Percentiles rank a stretch among this genome's conserved stretches.
These are phyloP conservation scores for Epinephelus lanceolatus DNA, from an alignment of 2,113 vertebrate genomes.

Conservation along the genomic window DNA sequence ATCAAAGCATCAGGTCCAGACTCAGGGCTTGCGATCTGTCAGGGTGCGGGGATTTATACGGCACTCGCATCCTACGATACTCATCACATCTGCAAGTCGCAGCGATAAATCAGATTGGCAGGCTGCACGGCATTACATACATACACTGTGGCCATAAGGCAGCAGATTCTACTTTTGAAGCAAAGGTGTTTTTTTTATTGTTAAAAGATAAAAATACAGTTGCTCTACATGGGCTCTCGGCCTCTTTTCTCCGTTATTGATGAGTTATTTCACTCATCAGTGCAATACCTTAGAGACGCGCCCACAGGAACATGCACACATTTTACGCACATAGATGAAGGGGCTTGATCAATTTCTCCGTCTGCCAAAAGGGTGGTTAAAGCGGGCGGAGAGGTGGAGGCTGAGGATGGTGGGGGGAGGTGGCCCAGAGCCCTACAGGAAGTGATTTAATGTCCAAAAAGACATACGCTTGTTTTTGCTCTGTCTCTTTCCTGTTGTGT, in stretches of 20 bases:
- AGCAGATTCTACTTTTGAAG: neutral
- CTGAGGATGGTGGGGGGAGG: constrained; percentile 39
- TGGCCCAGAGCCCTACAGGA: constrained; percentile 77
- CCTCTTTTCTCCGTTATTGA: constrained; percentile 17
- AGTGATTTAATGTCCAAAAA: constrained; percentile 88
- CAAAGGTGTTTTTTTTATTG: constrained; percentile 1
- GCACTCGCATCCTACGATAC: constrained; percentile 60
- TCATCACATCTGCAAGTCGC: constrained; percentile 75
- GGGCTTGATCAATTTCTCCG: constrained; percentile 42
- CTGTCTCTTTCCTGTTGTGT: constrained; percentile 88
- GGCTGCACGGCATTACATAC: constrained; percentile 13
- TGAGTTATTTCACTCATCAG: constrained; percentile 35
- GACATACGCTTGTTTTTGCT: constrained; percentile 84
- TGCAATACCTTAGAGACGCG: neutral
- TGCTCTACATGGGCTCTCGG: neutral
- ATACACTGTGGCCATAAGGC: neutral
- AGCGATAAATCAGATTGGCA: constrained; percentile 53
- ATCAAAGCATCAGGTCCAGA: constrained; percentile 67
- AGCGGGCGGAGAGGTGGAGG: constrained; percentile 32
- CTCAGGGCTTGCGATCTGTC: constrained; percentile 59
- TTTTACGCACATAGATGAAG: constrained; percentile 10
- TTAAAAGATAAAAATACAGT: constrained; percentile 19
- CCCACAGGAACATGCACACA: neutral
- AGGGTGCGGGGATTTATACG: constrained; percentile 65
- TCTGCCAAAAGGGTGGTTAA: constrained; percentile 34